phyloP scores from a whole-genome alignment of 2,113 vertebrate species.

The Phalacrocorax aristotelis region DNA sequence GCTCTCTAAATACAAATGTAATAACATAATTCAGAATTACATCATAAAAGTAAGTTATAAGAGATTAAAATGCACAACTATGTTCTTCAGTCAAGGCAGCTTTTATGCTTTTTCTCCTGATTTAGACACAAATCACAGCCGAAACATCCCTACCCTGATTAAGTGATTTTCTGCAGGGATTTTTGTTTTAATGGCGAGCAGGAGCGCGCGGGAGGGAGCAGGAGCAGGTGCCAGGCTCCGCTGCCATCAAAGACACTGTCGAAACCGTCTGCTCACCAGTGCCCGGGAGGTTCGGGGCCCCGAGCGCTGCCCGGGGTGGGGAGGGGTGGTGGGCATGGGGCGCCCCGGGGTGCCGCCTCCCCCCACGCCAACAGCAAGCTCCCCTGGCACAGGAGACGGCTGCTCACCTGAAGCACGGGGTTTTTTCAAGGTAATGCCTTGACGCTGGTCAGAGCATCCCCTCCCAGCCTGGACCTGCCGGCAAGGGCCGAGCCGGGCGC shows the following conservation, averaged over 20 bases:
- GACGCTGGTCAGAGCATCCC: background rate
- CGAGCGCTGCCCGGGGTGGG: no score
- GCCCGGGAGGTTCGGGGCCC: rapidly evolving
- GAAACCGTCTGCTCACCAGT: rapidly evolving
- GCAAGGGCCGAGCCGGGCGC: background rate
- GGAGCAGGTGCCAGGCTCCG: background rate
- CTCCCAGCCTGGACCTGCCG: background rate
- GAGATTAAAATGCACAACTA: slow-evolving; percentile 39
- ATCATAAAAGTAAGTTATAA: slow-evolving; percentile 49
- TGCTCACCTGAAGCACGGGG: rapidly evolving
- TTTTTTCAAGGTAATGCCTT: background rate
- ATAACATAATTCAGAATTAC: slow-evolving; percentile 63
- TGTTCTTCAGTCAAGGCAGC: slow-evolving; percentile 39
- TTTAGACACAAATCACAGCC: slow-evolving; percentile 46
- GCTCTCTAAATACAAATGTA: slow-evolving; percentile 52
- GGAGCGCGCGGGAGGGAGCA: background rate
- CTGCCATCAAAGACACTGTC: background rate
- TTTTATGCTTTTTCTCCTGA: slow-evolving; percentile 51
- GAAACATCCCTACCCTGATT: background rate
- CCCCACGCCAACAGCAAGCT: background rate
- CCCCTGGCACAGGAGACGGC: rapidly evolving
- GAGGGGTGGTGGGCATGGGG: background rate
- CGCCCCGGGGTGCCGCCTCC: background rate
- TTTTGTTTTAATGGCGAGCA: background rate
- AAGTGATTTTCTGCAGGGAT: background rate